Base-by-base conservation (phyloP, 2,797 vertebrate species). In the Tapera naevia region DNA sequence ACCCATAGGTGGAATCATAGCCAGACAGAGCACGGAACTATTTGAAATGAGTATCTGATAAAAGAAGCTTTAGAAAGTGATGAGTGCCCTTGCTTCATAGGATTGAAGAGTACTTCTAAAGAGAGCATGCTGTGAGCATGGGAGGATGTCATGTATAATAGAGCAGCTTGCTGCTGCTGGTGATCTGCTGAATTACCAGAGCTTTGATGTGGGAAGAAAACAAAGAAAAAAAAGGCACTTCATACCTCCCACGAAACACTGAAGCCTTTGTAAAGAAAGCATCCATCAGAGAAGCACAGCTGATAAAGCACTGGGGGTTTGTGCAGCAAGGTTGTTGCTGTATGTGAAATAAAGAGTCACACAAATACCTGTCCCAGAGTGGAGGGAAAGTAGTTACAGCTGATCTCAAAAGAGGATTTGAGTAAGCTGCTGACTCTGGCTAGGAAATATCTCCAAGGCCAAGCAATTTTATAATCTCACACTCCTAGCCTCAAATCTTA, bases 81-180 rank as follows among this genome's bases (percentile, higher is more conserved):
- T 4, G 60, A 95, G 80, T 41, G 73, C 61, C 61, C 79, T 80
- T 28, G 30, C 78, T 81, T 32, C n/a, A 7, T 4, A 7, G 72
- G 25, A 4, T 1, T 85, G 85, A 54, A 80, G 88, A 93, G 82
- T 1, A 21, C 61, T 80, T 18, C 11, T 80, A 89, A 62, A 48
- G 79, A 35, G 57, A 79, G 30, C 83, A 37, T 3, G 73, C 86
- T 86, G 90, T 6, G 65, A 84, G 91, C 84, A 74, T 8, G 19
- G 88, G 35, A 90, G 70, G 83, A 30, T 14, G 78, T 11, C 73
- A 39, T 10, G 50, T 58, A 45, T 65, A 90, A 91, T 13, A 14
- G 73, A 94, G 86, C 80, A 74, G 76, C 83, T 91, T 79, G 65
- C 91, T 80, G 85, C 64, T 85, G 80, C 23, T 25, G 60, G 79